Percentiles rank a stretch among this genome's conserved stretches.
Conservation (phyloP, 1,140 invertebrate genomes). For the Periplaneta americana region DNA sequence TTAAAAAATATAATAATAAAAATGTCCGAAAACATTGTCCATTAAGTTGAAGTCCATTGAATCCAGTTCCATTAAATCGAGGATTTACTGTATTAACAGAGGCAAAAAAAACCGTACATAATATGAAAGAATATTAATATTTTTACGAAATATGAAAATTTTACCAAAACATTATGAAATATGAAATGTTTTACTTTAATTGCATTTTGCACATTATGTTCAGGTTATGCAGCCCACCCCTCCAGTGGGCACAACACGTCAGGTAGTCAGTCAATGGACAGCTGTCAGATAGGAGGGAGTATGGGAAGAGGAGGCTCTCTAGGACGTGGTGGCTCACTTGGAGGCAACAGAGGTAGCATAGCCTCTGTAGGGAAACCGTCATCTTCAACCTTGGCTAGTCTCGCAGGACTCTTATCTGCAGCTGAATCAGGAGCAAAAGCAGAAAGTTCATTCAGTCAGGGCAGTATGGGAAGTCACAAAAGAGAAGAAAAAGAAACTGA, state of each 20-base stretch:
- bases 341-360: conserved; percentile 64
- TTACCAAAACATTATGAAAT: no score
- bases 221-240: conserved; percentile 18
- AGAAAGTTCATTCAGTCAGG: conserved; percentile 1
- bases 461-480: conserved; percentile 8
- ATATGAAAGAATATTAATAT: no score
- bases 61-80: no score
- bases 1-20: no score
- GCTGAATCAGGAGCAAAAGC: background rate
- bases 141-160: no score
- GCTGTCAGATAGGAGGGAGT: conserved; percentile 26
- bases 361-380: conserved; percentile 76
- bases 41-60: no score
- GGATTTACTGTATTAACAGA: no score
- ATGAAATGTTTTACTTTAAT: no score
- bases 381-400: conserved; percentile 70
- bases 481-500: conserved; percentile 10
- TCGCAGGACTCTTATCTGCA: conserved; percentile 60
- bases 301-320: conserved; percentile 44
- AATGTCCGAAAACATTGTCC: no score
- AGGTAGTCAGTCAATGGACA: conserved; percentile 49
- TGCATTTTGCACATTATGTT: no score
- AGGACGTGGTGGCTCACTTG: conserved; percentile 36
- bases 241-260: conserved; percentile 43
- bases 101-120: no score